A percentile compares a stretch with the other conserved stretches of the same genome.
Evolutionary conservation across 92 coral and sea anemone species (phyloP).

Genomic region (Phymanthus crucifer): DNA sequence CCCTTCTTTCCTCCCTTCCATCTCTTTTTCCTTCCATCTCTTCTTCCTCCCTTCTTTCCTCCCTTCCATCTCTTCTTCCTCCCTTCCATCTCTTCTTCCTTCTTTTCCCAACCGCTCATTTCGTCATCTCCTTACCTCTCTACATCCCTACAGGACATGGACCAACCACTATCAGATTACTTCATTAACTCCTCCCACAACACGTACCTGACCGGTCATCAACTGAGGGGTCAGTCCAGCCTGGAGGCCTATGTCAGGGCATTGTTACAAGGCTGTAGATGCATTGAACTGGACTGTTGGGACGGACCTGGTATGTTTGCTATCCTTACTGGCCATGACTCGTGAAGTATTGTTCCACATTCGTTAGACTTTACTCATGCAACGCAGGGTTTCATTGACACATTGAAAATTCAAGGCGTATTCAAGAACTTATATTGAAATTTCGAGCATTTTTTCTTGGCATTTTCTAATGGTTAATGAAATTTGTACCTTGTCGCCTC

Average conservation of each 20-base stretch:
- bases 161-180: conserved; percentile 74
- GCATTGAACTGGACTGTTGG: conserved; percentile 88
- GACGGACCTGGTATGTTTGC: conserved; percentile 81
- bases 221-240: conserved; percentile 79
- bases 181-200: conserved; percentile 88
- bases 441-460: no score
- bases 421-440: no score
- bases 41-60: no score
- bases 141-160: conserved; percentile 61
- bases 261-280: conserved; percentile 81
- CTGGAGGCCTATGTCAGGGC: conserved; percentile 89
- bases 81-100: neutral
- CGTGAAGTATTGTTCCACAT: no score
- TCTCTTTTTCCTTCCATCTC: neutral
- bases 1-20: no score
- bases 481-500: no score
- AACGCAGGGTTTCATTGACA: no score
- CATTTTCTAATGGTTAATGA: no score
- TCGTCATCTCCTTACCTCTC: neutral
- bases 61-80: no score
- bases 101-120: neutral
- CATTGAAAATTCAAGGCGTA: no score
- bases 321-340: no score
- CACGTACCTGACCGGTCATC: conserved; percentile 83
- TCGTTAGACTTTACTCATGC: no score